Evolutionary conservation across 2,113 vertebrate species (phyloP), one percentile per base, ranked within the genome.

Genomic region (Lagopus leucura): DNA sequence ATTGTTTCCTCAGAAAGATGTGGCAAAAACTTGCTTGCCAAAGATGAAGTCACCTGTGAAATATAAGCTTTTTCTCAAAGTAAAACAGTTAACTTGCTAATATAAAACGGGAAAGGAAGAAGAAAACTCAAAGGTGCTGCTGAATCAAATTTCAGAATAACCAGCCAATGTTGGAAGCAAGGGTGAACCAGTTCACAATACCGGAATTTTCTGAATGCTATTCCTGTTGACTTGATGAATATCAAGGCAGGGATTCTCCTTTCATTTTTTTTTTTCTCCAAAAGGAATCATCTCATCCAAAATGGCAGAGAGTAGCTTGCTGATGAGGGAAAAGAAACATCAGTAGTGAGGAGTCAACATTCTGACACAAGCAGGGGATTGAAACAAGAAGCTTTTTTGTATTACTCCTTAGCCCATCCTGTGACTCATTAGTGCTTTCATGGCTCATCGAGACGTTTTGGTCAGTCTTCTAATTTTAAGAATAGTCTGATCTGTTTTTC

Each of bases 361-460:
- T 88, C 45, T 85, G 45, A 55, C 21, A 38, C 48, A 77, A 85
- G 74, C 32, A 58, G 67, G 28, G 55, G 88, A 67, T 16, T 28
- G 60, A 88, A 89, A 92, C 28, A 82, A 86, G 43, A 30, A 87
- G 64, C 13, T 66, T 71, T 92, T 57, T 77, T 82, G 72, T 89
- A 4, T 63, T 52, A 43, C 55, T 70, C 27, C 66, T 66, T 67
- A 89, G 28, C 38, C 55, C 72, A 60, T 91, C 55, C 25, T 75
- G 42, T 50, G 14, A 95, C 52, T 94, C 91, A 93, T 77, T 82
- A 77, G 72, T 64, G 55, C 34, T 73, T 88, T 91, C 84, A 77
- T 88, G 64, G 38, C 32, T 89, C 78, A 77, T 75, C 16, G 5
- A 60, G 67, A 67, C 89, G 42, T 88, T 94, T 93, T 82, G 64